Conservation (phyloP, 2,797 vertebrate species). For the Sternotherus odoratus region DNA sequence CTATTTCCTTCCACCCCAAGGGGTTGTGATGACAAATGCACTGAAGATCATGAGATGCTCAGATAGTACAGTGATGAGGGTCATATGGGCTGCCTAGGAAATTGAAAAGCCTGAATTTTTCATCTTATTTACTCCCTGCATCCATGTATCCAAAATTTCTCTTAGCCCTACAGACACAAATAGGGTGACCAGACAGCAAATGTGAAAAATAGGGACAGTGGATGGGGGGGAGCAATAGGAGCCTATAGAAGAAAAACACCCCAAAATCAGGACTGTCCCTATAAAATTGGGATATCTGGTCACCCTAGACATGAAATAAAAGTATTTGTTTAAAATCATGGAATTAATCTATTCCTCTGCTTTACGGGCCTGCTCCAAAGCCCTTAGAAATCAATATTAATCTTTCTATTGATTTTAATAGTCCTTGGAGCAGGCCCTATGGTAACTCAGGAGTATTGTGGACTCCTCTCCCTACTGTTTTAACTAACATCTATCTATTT, state of each 20-base stretch:
- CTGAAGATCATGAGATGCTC: neutral
- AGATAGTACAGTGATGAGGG: neutral
- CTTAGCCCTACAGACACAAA: neutral
- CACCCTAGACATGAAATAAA: neutral
- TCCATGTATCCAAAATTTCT: slow-evolving; percentile 35
- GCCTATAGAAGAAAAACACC: too few species aligned
- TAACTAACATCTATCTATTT: neutral
- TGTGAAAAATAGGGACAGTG: too few species aligned
- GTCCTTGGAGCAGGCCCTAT: neutral
- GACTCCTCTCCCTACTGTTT: slow-evolving; percentile 4
- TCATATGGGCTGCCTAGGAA: neutral
- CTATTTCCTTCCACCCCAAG: neutral
- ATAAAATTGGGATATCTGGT: too few species aligned
- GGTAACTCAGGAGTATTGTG: neutral
- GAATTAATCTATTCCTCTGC: slow-evolving; percentile 6
- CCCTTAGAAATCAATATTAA: slow-evolving; percentile 25
- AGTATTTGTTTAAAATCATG: slow-evolving; percentile 15
- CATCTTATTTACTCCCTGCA: neutral
- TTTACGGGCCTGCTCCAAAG: neutral
- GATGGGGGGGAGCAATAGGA: too few species aligned
- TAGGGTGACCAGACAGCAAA: too few species aligned
- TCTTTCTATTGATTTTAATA: slow-evolving; percentile 28
- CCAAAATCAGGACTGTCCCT: too few species aligned
- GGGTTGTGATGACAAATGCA: neutral
- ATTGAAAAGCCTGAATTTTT: neutral